phyloP scores from a whole-genome alignment of 2,113 vertebrate species.

The Apteryx mantelli region DNA sequence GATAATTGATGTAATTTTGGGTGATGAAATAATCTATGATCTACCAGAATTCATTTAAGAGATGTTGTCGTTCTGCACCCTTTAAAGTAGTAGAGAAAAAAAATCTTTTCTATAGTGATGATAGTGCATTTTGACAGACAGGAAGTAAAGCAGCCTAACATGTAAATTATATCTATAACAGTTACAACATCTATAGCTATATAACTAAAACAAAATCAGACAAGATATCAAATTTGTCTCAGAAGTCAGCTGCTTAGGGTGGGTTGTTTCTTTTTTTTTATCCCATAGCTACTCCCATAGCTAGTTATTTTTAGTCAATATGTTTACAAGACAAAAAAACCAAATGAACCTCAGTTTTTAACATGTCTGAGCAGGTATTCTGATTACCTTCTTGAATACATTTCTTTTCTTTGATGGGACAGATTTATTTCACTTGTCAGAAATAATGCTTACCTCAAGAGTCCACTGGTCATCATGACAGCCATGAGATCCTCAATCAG shows the following conservation, averaged over 20 bases:
- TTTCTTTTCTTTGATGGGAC: background rate
- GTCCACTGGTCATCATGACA: background rate
- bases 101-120: background rate
- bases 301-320: background rate
- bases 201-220: background rate
- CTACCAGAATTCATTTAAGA: conserved; percentile 21
- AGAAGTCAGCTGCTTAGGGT: background rate
- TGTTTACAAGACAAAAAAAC: background rate
- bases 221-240: background rate
- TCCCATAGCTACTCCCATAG: background rate
- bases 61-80: background rate
- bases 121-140: background rate
- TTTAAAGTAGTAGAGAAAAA: background rate
- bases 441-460: background rate
- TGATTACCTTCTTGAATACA: background rate
- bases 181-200: background rate
- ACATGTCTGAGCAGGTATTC: background rate
- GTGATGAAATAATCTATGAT: conserved; percentile 31
- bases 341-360: background rate
- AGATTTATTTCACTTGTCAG: background rate
- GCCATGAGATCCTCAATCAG: background rate
- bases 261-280: background rate
- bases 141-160: background rate
- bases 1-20: conserved; percentile 36
- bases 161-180: background rate